Evolutionary conservation across 2,797 vertebrate species (phyloP).

Genomic region (Menidia menidia): DNA sequence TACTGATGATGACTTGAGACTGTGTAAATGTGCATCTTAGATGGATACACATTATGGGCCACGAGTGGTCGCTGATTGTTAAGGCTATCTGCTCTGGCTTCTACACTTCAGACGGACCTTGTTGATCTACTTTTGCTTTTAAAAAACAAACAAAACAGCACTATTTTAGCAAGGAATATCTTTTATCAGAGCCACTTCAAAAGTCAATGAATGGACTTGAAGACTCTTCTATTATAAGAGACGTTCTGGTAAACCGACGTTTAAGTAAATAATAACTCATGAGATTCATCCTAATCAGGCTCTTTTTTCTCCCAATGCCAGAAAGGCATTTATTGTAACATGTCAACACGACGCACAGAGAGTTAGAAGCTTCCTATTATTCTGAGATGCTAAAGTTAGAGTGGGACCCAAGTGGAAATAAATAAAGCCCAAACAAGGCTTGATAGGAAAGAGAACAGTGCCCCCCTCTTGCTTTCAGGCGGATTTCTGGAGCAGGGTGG

Average conservation of each 20-base stretch:
- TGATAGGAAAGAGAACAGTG: conserved; percentile 83
- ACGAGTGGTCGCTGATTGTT: conserved; percentile 45
- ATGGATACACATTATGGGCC: conserved; percentile 34
- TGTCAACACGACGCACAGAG: conserved; percentile 37
- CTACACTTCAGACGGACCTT: conserved; percentile 19
- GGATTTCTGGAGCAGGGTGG: conserved; percentile 52
- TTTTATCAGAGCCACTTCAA: no score
- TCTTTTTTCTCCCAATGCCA: background rate
- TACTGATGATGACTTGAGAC: conserved; percentile 30
- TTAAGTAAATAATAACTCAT: conserved; percentile 32
- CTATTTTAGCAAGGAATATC: background rate
- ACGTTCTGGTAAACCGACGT: conserved; percentile 4
- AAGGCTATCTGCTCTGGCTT: conserved; percentile 22
- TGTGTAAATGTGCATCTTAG: conserved; percentile 37
- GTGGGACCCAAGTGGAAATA: conserved; percentile 24
- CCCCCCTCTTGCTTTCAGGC: conserved; percentile 82
- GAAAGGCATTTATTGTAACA: conserved; percentile 1
- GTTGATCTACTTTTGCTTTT: conserved; percentile 33
- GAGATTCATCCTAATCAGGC: conserved; percentile 12
- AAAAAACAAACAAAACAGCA: background rate
- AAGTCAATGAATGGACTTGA: background rate
- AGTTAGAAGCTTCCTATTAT: conserved; percentile 35
- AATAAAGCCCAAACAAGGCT: conserved; percentile 52
- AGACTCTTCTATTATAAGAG: background rate
- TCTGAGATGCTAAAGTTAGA: conserved; percentile 48